Evolutionary conservation across 30 jellyfish, hydroid and myxozoan species (phyloP).

Genomic region (Aurelia aurita complex sp. Pacific): DNA sequence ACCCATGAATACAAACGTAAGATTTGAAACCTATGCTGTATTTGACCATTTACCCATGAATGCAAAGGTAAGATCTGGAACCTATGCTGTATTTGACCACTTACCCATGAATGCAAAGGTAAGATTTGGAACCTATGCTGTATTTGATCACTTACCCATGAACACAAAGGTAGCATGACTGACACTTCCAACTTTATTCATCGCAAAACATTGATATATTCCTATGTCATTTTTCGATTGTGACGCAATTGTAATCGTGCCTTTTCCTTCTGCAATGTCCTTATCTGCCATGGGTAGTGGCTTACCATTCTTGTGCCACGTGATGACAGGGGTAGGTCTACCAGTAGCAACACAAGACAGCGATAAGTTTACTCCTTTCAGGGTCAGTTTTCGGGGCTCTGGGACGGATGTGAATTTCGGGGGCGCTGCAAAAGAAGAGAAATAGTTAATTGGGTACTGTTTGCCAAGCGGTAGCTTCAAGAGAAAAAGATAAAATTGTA

Average conservation of each 20-base stretch:
- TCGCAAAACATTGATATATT: conserved; percentile 72
- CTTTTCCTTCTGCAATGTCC: background rate
- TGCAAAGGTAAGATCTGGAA: no score
- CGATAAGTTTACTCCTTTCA: background rate
- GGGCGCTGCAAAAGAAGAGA: conserved; percentile 11
- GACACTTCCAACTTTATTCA: conserved; percentile 18
- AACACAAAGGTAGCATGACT: conserved; percentile 39
- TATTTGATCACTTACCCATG: conserved; percentile 25
- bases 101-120: no score
- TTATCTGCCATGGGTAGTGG: background rate
- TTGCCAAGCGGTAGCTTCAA: no score
- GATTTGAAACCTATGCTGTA: no score
- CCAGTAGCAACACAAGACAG: conserved; percentile 32
- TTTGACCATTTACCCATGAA: no score
- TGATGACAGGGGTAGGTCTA: conserved; percentile 34
- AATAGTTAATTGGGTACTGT: no score
- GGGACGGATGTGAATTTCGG: conserved; percentile 13
- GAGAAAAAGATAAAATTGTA: no score
- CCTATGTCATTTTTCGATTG: conserved; percentile 31
- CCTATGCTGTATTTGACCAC: no score
- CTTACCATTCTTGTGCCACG: conserved; percentile 62
- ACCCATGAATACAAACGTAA: no score
- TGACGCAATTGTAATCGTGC: background rate
- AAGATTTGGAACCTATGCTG: background rate
- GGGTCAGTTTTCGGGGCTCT: conserved; percentile 14